These are phyloP conservation scores for Plusia festucae DNA, from an alignment of 2,888 invertebrate species.

Conservation along the genomic window DNA sequence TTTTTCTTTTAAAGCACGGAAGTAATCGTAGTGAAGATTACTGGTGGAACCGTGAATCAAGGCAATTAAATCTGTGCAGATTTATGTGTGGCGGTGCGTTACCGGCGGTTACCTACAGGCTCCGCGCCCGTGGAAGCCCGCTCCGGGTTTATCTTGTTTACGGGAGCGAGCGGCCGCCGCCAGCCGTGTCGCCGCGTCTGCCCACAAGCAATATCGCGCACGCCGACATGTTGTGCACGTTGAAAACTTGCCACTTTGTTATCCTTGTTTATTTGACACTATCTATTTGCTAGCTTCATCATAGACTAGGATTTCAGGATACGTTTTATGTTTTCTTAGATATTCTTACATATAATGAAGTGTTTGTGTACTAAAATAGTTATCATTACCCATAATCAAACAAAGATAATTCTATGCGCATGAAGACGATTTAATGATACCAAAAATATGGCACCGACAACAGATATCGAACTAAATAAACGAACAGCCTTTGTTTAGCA, in stretches of 20 bases:
- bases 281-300: constrained; percentile 51
- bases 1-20: constrained; percentile 44
- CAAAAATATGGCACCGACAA: constrained; percentile 48
- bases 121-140: constrained; percentile 35
- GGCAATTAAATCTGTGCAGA: constrained; percentile 77
- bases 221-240: constrained; percentile 61
- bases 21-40: constrained; percentile 66
- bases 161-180: constrained; percentile 63
- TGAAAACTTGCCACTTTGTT: constrained; percentile 60
- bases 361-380: constrained; percentile 2
- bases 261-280: constrained; percentile 54
- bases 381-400: constrained; percentile 11
- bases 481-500: constrained; percentile 68
- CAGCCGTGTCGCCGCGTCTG: constrained; percentile 63
- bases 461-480: constrained; percentile 63
- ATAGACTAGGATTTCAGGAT: constrained; percentile 35
- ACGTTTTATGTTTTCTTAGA: constrained; percentile 16
- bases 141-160: constrained; percentile 80
- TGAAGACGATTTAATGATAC: constrained; percentile 16
- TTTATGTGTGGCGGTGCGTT: constrained; percentile 75
- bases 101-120: constrained; percentile 44
- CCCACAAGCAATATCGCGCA: constrained; percentile 58
- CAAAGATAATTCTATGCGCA: constrained; percentile 2
- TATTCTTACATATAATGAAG: constrained; percentile 17
- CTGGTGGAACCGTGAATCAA: constrained; percentile 67